Conservation (phyloP, 2,113 vertebrate species). For the Lasiurus borealis region DNA sequence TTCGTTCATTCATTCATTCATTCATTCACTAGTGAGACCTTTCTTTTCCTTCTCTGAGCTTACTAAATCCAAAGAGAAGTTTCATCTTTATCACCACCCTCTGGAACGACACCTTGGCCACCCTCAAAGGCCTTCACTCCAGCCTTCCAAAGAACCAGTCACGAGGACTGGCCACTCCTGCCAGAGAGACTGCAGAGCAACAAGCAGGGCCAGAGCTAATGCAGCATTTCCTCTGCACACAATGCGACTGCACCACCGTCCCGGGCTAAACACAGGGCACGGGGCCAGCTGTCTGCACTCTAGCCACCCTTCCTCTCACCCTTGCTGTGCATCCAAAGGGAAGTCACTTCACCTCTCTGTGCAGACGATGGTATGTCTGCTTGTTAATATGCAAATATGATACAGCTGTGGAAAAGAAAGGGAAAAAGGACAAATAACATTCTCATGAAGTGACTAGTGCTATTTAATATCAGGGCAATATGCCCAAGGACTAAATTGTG, state of each 20-base stretch:
- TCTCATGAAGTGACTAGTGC: not conserved
- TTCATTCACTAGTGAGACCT: too few species aligned
- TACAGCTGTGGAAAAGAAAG: not conserved
- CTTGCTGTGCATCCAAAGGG: not conserved
- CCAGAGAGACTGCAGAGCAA: not conserved
- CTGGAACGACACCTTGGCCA: not conserved
- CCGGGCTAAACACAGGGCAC: not conserved
- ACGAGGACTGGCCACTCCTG: not conserved
- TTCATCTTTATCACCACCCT: not conserved
- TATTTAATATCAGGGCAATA: not conserved
- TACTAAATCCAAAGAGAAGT: not conserved
- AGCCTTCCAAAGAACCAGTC: not conserved
- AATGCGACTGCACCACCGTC: fast-evolving
- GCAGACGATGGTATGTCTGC: fast-evolving
- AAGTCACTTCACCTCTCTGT: not conserved
- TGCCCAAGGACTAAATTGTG: not conserved
- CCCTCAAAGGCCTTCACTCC: not conserved
- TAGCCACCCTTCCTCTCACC: not conserved
- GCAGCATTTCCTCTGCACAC: not conserved
- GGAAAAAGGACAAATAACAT: not conserved
- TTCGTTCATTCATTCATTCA: too few species aligned
- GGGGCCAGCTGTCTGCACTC: not conserved
- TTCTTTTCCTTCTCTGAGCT: not conserved
- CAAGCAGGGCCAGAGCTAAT: fast-evolving
- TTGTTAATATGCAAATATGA: not conserved